phyloP scores from a whole-genome alignment of 2,113 vertebrate species.

The Chaetorhynchus papuensis region DNA sequence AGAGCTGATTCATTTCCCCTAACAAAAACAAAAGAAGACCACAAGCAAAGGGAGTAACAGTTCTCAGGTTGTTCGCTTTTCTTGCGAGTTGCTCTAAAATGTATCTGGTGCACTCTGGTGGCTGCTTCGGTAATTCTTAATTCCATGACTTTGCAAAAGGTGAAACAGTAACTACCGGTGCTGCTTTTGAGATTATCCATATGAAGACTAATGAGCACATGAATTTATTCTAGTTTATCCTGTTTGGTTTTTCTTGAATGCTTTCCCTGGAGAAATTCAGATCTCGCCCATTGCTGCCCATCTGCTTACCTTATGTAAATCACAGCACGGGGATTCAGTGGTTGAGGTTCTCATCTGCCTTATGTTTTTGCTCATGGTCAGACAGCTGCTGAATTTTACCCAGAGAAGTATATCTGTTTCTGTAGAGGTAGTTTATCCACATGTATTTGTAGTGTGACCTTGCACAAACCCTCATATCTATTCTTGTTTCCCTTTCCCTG shows the following conservation, averaged over 20 bases:
- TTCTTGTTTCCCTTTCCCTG: background rate
- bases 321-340: fast-evolving
- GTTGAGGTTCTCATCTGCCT: background rate
- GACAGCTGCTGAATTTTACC: background rate
- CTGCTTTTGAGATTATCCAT: background rate
- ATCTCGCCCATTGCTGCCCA: background rate
- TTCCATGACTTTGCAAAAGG: background rate
- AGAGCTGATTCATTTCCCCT: background rate
- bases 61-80: background rate
- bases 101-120: conserved; percentile 63
- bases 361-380: background rate
- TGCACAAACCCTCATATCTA: background rate
- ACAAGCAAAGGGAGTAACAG: background rate
- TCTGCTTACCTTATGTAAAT: background rate
- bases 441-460: background rate
- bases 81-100: background rate
- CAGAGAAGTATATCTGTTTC: background rate
- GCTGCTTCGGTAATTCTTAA: background rate
- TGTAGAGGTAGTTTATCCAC: background rate
- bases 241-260: background rate
- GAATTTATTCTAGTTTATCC: background rate
- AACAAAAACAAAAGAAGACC: background rate
- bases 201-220: background rate
- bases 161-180: background rate
- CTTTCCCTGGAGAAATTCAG: background rate